Evolutionary conservation across 2,888 invertebrate genomes (phyloP).

Genomic region (Napeogenes inachia): DNA sequence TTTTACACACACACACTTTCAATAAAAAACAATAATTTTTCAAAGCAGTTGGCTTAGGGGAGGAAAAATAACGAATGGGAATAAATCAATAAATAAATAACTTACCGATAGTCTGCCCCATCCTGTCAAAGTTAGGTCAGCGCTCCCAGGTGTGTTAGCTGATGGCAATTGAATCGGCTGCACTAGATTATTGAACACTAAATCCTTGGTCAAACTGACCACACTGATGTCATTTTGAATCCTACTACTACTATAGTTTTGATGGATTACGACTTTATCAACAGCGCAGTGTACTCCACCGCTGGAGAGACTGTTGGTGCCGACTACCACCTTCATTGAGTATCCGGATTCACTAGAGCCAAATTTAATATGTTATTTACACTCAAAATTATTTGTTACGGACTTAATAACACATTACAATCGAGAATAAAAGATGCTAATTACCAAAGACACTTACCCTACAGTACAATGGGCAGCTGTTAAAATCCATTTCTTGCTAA

Average conservation of each 20-base stretch:
- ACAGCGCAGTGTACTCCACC: slow-evolving; percentile 63
- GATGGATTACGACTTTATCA: slow-evolving; percentile 57
- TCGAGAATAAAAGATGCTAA: neutral
- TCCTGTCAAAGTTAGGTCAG: slow-evolving; percentile 59
- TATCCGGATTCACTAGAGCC: slow-evolving; percentile 27
- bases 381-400: too few relatives aligned
- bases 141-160: slow-evolving; percentile 47
- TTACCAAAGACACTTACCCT: slow-evolving; percentile 42
- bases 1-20: too few relatives aligned
- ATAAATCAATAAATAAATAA: too few relatives aligned
- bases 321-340: slow-evolving; percentile 56
- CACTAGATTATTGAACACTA: slow-evolving; percentile 50
- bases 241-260: slow-evolving; percentile 48
- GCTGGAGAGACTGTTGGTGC: slow-evolving; percentile 59
- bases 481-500: slow-evolving; percentile 62
- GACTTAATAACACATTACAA: too few relatives aligned
- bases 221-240: slow-evolving; percentile 70
- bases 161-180: slow-evolving; percentile 56
- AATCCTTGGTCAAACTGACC: slow-evolving; percentile 47
- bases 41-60: too few relatives aligned
- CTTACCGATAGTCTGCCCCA: slow-evolving; percentile 70
- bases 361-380: too few relatives aligned
- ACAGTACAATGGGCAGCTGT: slow-evolving; percentile 72
- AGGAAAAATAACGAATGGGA: too few relatives aligned
- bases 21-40: too few relatives aligned